phyloP scores from a whole-genome alignment of 2,797 vertebrate species.

The Hafferia zeledoni region DNA sequence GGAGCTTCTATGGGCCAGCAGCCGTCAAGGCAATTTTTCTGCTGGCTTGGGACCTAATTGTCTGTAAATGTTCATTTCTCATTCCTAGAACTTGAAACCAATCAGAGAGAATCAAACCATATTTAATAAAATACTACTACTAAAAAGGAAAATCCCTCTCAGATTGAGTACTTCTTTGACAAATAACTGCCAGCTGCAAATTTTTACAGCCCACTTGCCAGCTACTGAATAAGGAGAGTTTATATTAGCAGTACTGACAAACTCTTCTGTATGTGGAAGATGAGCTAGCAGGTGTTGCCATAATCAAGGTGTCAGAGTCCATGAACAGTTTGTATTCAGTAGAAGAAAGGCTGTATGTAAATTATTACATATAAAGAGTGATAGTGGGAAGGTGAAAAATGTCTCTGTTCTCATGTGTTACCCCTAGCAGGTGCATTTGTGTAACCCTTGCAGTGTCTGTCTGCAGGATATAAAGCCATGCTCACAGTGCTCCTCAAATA shows the following conservation, averaged over 20 bases:
- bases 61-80: constrained; percentile 59
- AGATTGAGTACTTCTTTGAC: constrained; percentile 44
- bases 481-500: not conserved
- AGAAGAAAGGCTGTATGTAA: constrained; percentile 29
- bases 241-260: constrained; percentile 36
- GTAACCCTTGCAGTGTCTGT: constrained; percentile 17
- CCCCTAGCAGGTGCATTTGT: not conserved
- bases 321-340: not conserved
- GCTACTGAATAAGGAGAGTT: constrained; percentile 52
- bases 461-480: not conserved
- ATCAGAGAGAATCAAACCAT: constrained; percentile 63
- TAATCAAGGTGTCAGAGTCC: constrained; percentile 54
- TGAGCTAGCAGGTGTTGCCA: constrained; percentile 51
- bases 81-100: constrained; percentile 43
- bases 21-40: constrained; percentile 54
- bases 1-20: constrained; percentile 38
- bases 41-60: constrained; percentile 62
- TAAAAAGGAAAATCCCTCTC: constrained; percentile 49
- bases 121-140: constrained; percentile 59
- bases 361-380: constrained; percentile 28
- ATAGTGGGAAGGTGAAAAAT: constrained; percentile 20
- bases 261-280: constrained; percentile 22
- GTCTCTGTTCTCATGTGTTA: constrained; percentile 20
- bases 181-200: constrained; percentile 48
- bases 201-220: constrained; percentile 53